Conservation (phyloP, 2,888 invertebrate species). For the Drosophila infuscata region DNA sequence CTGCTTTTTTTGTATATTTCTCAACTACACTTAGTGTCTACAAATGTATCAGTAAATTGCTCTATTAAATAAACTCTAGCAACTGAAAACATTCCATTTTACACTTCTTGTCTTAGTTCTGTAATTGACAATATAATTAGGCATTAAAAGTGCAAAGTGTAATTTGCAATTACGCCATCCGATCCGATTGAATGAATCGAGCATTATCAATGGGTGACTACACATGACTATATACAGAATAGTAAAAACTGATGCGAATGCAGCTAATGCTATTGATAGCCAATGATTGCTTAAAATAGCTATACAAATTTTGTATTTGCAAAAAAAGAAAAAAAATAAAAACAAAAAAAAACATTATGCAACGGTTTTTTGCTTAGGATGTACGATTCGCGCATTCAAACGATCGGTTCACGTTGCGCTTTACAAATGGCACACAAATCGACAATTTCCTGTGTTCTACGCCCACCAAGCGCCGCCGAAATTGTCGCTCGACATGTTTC, state of each 20-base stretch:
- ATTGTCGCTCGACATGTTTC: conserved; percentile 42
- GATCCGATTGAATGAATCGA: conserved; percentile 20
- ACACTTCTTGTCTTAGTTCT: conserved; percentile 8
- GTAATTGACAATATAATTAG: conserved; percentile 30
- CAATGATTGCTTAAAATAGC: conserved; percentile 49
- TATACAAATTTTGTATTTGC: conserved; percentile 10
- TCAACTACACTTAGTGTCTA: neutral
- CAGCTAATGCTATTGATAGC: conserved; percentile 36
- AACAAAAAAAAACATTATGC: conserved; percentile 32
- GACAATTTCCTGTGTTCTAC: conserved; percentile 80
- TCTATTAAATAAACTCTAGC: neutral
- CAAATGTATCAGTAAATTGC: neutral
- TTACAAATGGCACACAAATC: conserved; percentile 80
- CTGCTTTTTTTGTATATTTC: neutral
- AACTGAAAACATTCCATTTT: conserved; percentile 2
- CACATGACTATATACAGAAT: conserved; percentile 6
- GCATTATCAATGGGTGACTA: conserved; percentile 13
- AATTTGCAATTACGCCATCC: conserved; percentile 19
- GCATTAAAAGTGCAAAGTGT: conserved; percentile 24
- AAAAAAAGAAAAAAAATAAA: neutral
- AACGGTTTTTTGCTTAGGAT: conserved; percentile 43
- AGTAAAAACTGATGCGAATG: neutral
- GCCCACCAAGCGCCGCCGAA: conserved; percentile 70
- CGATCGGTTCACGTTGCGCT: conserved; percentile 64
- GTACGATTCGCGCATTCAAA: conserved; percentile 41